These are phyloP conservation scores for Sylvia atricapilla DNA, from an alignment of 2,113 vertebrate genomes.

Conservation along the genomic window DNA sequence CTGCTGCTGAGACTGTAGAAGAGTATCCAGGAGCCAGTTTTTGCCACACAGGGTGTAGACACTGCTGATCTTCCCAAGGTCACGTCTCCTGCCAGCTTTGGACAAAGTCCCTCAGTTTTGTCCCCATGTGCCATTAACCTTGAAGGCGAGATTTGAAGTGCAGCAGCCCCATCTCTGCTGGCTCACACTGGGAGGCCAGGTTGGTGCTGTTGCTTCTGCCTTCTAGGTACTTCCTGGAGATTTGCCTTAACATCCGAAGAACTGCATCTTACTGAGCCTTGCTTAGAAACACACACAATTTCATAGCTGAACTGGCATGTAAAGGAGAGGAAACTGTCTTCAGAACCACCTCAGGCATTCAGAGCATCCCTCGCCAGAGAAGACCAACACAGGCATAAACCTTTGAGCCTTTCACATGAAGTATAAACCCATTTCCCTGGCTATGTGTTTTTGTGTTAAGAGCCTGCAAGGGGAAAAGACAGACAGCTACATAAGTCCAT, in stretches of 20 bases:
- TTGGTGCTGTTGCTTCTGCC: not conserved
- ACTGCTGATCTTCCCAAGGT: not conserved
- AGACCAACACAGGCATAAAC: not conserved
- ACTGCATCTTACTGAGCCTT: not conserved
- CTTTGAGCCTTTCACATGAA: not conserved
- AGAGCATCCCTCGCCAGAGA: not conserved
- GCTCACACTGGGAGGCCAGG: not conserved
- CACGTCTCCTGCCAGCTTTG: not conserved
- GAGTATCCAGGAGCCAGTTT: not conserved
- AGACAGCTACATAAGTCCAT: not conserved
- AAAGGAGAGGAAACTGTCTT: not conserved
- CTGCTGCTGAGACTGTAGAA: not conserved
- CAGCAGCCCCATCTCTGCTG: not conserved
- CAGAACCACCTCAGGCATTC: not conserved
- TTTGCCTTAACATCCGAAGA: not conserved
- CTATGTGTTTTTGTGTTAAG: not conserved
- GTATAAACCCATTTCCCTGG: not conserved
- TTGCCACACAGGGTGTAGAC: not conserved
- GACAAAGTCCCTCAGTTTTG: not conserved
- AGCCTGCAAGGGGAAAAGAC: not conserved
- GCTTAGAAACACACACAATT: not conserved
- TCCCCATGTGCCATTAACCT: not conserved
- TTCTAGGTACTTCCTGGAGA: not conserved
- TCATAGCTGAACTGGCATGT: not conserved
- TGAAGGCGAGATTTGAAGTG: not conserved